phyloP scores from a whole-genome alignment of 2,113 vertebrate species.

The Oreochromis niloticus region DNA sequence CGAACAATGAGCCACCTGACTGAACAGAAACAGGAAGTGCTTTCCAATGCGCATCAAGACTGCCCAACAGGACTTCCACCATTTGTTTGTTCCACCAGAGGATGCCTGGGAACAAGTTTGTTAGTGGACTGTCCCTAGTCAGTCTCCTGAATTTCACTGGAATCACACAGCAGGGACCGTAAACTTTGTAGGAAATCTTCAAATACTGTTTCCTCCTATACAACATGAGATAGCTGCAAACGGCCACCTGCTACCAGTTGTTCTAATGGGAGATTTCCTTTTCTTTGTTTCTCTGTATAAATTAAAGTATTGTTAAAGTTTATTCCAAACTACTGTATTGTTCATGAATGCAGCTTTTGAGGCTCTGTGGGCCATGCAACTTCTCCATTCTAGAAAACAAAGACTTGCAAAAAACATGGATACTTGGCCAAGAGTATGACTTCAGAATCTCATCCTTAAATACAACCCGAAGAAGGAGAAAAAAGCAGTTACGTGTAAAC shows the following conservation, averaged over 20 bases:
- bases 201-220: neutral
- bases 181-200: neutral
- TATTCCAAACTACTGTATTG: neutral
- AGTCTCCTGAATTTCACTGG: neutral
- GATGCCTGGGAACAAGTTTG: neutral
- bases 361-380: neutral
- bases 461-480: neutral
- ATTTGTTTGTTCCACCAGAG: neutral
- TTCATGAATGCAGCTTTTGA: neutral
- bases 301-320: neutral
- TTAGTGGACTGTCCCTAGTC: neutral
- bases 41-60: neutral
- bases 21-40: constrained; percentile 15
- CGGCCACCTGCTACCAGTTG: neutral
- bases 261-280: neutral
- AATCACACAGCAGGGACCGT: neutral
- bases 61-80: constrained; percentile 8
- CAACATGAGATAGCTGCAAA: neutral
- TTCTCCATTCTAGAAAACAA: neutral
- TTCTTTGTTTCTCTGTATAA: neutral
- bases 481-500: neutral
- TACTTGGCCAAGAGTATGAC: neutral
- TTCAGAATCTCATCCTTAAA: neutral
- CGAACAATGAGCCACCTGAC: neutral
- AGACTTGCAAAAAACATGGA: neutral